Percentiles rank a stretch among this genome's conserved stretches.
Evolutionary conservation across 2,888 invertebrate genomes (phyloP).

Genomic region (Capitulum mitella): DNA sequence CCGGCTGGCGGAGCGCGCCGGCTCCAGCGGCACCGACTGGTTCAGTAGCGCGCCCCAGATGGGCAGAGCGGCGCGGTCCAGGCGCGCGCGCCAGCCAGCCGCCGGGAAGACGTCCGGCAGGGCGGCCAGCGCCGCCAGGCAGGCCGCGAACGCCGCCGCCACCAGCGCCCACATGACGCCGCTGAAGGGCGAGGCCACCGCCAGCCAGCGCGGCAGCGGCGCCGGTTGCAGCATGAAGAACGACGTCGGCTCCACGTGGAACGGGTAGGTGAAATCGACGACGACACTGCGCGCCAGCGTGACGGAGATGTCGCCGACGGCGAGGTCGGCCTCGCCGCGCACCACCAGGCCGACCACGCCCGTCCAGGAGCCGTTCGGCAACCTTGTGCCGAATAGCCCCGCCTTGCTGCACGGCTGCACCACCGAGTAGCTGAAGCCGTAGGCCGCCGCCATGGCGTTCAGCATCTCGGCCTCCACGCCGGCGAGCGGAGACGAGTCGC

Average conservation of each 20-base stretch:
- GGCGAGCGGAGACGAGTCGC: background rate
- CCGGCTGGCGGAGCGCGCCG: background rate
- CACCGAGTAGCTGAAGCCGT: background rate
- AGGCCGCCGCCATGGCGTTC: background rate
- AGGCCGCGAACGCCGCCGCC: slow-evolving; percentile 41
- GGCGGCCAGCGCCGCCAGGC: slow-evolving; percentile 36
- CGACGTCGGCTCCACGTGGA: slow-evolving; percentile 39
- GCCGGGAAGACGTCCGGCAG: slow-evolving; percentile 43
- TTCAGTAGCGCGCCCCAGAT: background rate
- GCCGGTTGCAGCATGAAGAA: slow-evolving; percentile 36
- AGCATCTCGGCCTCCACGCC: background rate
- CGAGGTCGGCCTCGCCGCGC: slow-evolving; percentile 1
- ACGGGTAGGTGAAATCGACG: slow-evolving; percentile 40
- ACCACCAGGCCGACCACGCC: background rate
- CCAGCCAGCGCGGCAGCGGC: slow-evolving; percentile 43
- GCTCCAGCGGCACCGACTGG: background rate
- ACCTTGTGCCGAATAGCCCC: background rate
- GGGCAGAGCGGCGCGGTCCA: too few species aligned
- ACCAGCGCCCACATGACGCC: slow-evolving; percentile 46
- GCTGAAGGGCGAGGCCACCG: slow-evolving; percentile 35
- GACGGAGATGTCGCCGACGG: slow-evolving; percentile 12
- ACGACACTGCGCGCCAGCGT: background rate
- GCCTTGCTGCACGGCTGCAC: background rate
- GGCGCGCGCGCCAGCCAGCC: background rate
- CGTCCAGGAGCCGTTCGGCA: background rate